Evolutionary conservation across 2,113 vertebrate species (phyloP), one percentile per base, ranked within the genome.

Genomic region (Ochotona princeps): DNA sequence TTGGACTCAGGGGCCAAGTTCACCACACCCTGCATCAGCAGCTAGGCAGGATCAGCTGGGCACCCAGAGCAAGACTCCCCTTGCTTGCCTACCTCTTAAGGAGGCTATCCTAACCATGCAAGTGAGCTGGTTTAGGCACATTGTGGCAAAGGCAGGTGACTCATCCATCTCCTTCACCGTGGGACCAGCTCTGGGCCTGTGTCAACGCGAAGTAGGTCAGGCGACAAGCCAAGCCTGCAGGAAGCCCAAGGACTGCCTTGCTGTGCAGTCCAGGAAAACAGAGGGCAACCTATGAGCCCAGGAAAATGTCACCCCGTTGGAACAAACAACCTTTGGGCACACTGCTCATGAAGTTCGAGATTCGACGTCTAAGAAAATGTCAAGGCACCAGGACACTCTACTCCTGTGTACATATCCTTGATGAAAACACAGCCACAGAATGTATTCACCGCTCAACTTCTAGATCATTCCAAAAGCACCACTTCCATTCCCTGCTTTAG

Each of bases 331-430:
- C 9, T 0, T 20, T 4, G 14, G 72, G 17, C 12, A 8, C 4
- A 1, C 30, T 11, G 1, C 10, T 79, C 38, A 0, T 0, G 0
- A 32, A 23, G 17, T 2, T 47, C 67, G 35, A 1, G 44, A 4
- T 30, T 3, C 6, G 60, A 26, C 25, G 20, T 47, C 38, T 23
- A 63, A 61, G 54, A 66, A 47, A 79, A 20, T 1, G 11, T 3
- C 57, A 9, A 44, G 47, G 76, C 49, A 54, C 49, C 72, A 26
- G 13, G 14, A 28, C 0, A 2, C 8, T 5, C n/a, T 18, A 18
- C 28, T 18, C 18, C 28, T 23, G 10, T 1, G 0, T 35, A 26
- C 5, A 26, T 5, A 14, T 21, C 32, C 32, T 6, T n/a, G 60
- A 83, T 83, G n/a, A 67, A 65, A 65, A 82, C 21, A 23, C 49